These are phyloP conservation scores for Austrolebias charrua DNA, from an alignment of 2,797 vertebrate species.

Conservation along the genomic window DNA sequence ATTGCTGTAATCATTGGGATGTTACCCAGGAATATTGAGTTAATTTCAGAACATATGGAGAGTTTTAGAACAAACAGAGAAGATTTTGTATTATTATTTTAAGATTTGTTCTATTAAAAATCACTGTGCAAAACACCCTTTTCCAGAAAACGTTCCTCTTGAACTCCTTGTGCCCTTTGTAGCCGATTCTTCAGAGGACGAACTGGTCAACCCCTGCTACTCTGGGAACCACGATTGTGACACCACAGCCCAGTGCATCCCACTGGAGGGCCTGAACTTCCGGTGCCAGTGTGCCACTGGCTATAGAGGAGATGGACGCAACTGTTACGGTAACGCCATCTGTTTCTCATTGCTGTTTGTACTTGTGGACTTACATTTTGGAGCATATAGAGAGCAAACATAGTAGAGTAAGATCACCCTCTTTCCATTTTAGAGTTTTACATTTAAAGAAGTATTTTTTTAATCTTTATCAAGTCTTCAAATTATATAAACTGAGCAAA, in stretches of 20 bases:
- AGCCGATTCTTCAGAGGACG: slow-evolving; percentile 48
- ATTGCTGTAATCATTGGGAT: slow-evolving; percentile 31
- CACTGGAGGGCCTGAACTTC: slow-evolving; percentile 80
- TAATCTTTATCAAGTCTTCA: not conserved
- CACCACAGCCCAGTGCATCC: slow-evolving; percentile 83
- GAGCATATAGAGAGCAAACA: no score
- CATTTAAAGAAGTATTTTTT: no score
- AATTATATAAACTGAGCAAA: not conserved
- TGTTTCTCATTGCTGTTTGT: not conserved
- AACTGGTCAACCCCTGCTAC: slow-evolving; percentile 85
- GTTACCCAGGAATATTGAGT: not conserved
- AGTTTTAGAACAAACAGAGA: no score
- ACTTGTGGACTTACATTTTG: not conserved
- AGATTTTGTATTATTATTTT: not conserved
- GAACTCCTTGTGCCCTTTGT: not conserved
- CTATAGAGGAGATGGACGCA: slow-evolving; percentile 84
- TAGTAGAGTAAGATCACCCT: no score
- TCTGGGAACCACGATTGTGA: slow-evolving; percentile 85
- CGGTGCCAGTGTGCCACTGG: slow-evolving; percentile 86
- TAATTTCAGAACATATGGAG: no score
- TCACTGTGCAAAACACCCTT: not conserved
- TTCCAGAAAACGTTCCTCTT: not conserved
- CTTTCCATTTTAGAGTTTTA: no score
- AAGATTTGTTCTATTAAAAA: not conserved
- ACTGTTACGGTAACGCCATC: slow-evolving; percentile 81